Base-by-base conservation (phyloP, 64 coral and sea anemone species). In the Porites lutea region DNA sequence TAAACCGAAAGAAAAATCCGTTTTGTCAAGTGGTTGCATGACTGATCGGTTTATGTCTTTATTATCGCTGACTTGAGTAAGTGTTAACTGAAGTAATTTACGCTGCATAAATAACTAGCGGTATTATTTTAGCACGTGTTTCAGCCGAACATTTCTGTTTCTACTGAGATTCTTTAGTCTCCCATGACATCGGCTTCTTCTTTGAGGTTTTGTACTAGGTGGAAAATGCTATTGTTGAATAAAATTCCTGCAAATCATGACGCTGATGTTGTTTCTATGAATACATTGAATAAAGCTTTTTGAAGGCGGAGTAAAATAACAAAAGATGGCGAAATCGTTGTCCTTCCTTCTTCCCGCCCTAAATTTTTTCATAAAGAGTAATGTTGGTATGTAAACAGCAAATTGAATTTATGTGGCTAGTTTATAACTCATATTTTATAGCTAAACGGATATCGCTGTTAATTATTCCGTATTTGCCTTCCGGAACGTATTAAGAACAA, bases 81-180 rank as follows among this genome's bases (percentile, higher is more conserved):
- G 75, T 51, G 51, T 47, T 78, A n/a, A 57, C 16, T 53, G 52
- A 55, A 78, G 12, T 50, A 46, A 67, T 83, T 83, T 63, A 5
- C 62, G 63, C 81, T 67, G 81, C 61, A 67, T 83, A 67, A 73
- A 16, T 16, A 78, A 53, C 11, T 8, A 78, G 75, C 75, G 75
- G 75, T 19, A n/a, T 21, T 15, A 3, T 78, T 78, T 78, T 37
- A 82, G 13, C 59, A 48, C 44, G 59, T 82, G 79, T 44, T 46
- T 67, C 27, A 19, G 18, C 51, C 43, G 2, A 8, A 2, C 10
- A 19, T 47, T 75, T 83, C 68, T 66, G 81, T 83, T 83, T 51
- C 75, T 55, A 53, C 55, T 78, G 50, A 78, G 10, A 55, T 78
- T 78, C 7, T 16, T 8, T 51, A 78, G n/a, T 50, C 49, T 78